Conservation (phyloP, 2,113 vertebrate genomes). For the Marmota monax region DNA sequence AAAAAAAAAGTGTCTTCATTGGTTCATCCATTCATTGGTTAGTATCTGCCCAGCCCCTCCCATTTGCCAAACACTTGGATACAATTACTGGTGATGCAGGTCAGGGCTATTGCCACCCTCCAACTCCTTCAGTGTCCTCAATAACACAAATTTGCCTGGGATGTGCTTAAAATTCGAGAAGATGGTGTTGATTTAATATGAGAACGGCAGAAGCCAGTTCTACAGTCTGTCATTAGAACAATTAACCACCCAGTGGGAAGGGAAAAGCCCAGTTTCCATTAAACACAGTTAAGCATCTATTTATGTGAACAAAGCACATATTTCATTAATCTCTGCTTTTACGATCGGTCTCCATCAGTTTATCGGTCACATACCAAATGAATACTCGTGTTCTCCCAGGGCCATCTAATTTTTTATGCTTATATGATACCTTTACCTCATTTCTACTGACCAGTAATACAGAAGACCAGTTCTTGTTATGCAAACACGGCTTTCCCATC, state of each 20-base stretch:
- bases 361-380: not conserved
- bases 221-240: not conserved
- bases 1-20: not conserved
- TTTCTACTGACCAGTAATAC: not conserved
- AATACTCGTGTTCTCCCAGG: not conserved
- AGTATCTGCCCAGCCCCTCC: not conserved
- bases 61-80: too few species aligned
- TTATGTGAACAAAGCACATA: not conserved
- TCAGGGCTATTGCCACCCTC: not conserved
- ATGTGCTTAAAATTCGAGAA: not conserved
- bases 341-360: not conserved
- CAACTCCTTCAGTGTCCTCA: rapidly evolving
- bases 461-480: not conserved
- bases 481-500: not conserved
- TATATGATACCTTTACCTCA: too few species aligned
- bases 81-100: too few species aligned
- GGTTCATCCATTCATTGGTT: not conserved
- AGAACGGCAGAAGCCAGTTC: not conserved
- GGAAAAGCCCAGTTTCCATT: not conserved
- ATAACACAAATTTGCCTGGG: not conserved
- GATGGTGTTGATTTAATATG: not conserved
- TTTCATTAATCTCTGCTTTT: not conserved
- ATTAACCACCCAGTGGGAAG: not conserved
- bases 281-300: not conserved
- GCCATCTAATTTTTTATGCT: not conserved